Conservation (phyloP, 1,140 invertebrate species). For the Cataglyphis hispanica region DNA sequence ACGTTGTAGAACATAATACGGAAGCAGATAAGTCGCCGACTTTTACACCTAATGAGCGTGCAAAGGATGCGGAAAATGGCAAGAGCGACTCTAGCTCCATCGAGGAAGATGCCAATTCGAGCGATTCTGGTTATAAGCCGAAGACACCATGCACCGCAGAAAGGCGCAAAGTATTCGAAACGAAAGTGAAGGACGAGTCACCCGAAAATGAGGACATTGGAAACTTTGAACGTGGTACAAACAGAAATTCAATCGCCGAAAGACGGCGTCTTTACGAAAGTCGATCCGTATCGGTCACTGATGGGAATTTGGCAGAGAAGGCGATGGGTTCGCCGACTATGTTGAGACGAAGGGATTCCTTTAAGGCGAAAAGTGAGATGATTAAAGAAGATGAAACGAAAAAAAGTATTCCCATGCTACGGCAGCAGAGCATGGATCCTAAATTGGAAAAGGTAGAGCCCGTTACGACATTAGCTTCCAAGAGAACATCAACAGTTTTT, state of each 20-base stretch:
- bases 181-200: slow-evolving; percentile 85
- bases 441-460: slow-evolving; percentile 84
- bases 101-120: slow-evolving; percentile 88
- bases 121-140: slow-evolving; percentile 89
- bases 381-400: slow-evolving; percentile 88
- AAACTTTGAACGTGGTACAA: slow-evolving; percentile 87
- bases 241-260: slow-evolving; percentile 92
- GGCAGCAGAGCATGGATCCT: slow-evolving; percentile 87
- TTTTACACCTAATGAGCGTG: slow-evolving; percentile 75
- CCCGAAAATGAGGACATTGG: slow-evolving; percentile 85
- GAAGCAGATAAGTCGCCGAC: slow-evolving; percentile 82
- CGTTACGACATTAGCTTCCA: slow-evolving; percentile 87
- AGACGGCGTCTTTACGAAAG: slow-evolving; percentile 92
- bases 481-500: slow-evolving; percentile 95
- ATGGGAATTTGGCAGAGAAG: slow-evolving; percentile 88
- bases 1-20: slow-evolving; percentile 62
- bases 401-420: slow-evolving; percentile 86
- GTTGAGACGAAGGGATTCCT: slow-evolving; percentile 88
- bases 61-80: slow-evolving; percentile 86
- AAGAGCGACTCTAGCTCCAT: slow-evolving; percentile 89
- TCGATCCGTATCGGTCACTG: slow-evolving; percentile 88
- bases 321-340: slow-evolving; percentile 90
- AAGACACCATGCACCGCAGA: slow-evolving; percentile 93
- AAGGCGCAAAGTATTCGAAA: slow-evolving; percentile 90
- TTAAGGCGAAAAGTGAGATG: slow-evolving; percentile 87